Percentiles rank a stretch among this genome's conserved stretches.
These are phyloP conservation scores for Charadrius vociferus DNA, from an alignment of 2,113 vertebrate genomes.

Conservation along the genomic window DNA sequence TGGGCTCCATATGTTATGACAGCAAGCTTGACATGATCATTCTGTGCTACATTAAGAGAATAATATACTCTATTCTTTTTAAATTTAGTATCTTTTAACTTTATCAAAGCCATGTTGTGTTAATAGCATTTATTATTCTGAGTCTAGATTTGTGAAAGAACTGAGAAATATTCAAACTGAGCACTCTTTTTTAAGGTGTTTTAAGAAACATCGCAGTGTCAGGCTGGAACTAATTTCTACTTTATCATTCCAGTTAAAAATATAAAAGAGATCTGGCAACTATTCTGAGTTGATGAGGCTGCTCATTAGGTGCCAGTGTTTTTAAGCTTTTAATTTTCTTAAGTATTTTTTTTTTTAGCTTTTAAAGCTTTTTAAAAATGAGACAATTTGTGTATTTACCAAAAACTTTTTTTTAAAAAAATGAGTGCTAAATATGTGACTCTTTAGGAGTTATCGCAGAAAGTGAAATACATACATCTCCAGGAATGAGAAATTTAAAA, in stretches of 20 bases:
- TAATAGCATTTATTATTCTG: not conserved
- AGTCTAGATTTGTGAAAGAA: not conserved
- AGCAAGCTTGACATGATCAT: not conserved
- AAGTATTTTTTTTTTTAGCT: not conserved
- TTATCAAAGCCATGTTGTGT: not conserved
- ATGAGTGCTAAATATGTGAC: rapidly evolving
- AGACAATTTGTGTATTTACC: not conserved
- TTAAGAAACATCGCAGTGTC: not conserved
- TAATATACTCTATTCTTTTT: not conserved
- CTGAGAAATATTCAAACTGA: not conserved
- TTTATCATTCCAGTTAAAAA: not conserved
- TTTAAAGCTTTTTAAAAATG: not conserved
- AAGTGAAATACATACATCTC: not conserved
- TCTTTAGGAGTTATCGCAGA: not conserved
- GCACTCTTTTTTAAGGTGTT: not conserved
- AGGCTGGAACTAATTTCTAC: not conserved
- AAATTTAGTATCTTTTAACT: not conserved
- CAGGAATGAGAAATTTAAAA: not conserved
- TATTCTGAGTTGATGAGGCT: not conserved
- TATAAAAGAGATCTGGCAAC: not conserved
- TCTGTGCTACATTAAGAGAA: not conserved
- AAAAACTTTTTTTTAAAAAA: not conserved
- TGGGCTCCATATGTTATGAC: not conserved
- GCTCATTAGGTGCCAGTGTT: not conserved
- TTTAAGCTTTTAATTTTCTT: not conserved